A percentile compares a stretch with the other conserved stretches of the same genome.
These are phyloP conservation scores for Kuschelorhynchus macadamiae DNA, from an alignment of 2,888 invertebrate species.

Conservation along the genomic window DNA sequence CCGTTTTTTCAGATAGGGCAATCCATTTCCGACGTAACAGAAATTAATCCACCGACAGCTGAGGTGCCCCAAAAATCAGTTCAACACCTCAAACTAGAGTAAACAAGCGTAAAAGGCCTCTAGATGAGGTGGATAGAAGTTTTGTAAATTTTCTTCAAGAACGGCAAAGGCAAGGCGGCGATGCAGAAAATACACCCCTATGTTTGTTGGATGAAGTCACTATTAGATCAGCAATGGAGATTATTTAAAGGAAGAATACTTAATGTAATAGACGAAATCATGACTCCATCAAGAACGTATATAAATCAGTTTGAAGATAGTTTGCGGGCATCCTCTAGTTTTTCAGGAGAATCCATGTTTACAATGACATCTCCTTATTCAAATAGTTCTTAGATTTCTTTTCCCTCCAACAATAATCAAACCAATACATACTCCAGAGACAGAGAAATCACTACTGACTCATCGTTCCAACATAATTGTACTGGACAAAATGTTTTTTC, in stretches of 20 bases:
- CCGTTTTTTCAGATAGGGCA: conserved; percentile 9
- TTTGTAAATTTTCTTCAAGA: conserved; percentile 16
- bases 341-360: not conserved
- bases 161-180: conserved; percentile 13
- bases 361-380: not conserved
- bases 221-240: conserved; percentile 21
- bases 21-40: no score
- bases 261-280: conserved; percentile 25
- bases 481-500: conserved; percentile 12
- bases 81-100: no score
- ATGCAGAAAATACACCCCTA: conserved; percentile 14
- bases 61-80: no score
- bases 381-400: not conserved
- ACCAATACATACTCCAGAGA: not conserved
- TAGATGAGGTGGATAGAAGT: conserved; percentile 20
- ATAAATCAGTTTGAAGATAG: conserved; percentile 17
- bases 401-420: not conserved
- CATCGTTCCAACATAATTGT: not conserved
- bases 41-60: no score
- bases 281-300: conserved; percentile 26
- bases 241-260: conserved; percentile 29
- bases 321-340: not conserved
- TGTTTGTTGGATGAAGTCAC: conserved; percentile 21
- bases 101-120: conserved; percentile 25
- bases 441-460: not conserved